Evolutionary conservation across 2,888 invertebrate species (phyloP), one percentile per base, ranked within the genome.

Genomic region (Trachelus iudaicus): DNA sequence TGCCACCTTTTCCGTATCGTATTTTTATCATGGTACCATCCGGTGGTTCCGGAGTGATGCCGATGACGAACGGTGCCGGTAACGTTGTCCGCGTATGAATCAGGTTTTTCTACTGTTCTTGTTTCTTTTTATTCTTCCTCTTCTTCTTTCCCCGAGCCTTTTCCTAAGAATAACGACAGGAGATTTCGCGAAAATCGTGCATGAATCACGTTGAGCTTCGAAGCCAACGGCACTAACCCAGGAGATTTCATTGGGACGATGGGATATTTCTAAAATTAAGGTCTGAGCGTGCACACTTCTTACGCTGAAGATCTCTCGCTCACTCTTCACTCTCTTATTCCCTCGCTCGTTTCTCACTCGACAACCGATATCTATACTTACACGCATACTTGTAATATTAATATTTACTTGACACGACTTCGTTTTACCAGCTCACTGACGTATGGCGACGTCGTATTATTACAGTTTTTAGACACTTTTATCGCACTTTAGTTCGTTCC

Each of bases 161-260:
- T 79, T 82, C 76, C 83, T 81, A 82, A 84, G 83, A 84, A 85
- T 83, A 84, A 84, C 80, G 82, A 83, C 77, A 76, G 71, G 79
- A 73, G 78, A 81, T 79, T 82, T 82, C 79, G 69, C 78, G 73
- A 69, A 31, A 83, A 81, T 83, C 79, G 74, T 75, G 40, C 40
- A 76, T 80, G 79, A 81, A 80, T 79, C 79, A 79, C 80, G 80
- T 77, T 77, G 68, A 82, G 78, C 79, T 75, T 80, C 76, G 75
- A 77, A 73, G 75, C 75, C 77, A 77, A 77, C 33, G 69, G 12
- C 31, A 33, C 69, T 30, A 30, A 15, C 69, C 31, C 69, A 33
- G 69, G 69, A 33, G 69, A 69, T 30, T 30, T 69, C 69, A 69
- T 69, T 23, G 69, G 69, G 69, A 69, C 31, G 69, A 69, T 69